phyloP scores from a whole-genome alignment of 1,140 invertebrate species.

The Nixonia krombeini region DNA sequence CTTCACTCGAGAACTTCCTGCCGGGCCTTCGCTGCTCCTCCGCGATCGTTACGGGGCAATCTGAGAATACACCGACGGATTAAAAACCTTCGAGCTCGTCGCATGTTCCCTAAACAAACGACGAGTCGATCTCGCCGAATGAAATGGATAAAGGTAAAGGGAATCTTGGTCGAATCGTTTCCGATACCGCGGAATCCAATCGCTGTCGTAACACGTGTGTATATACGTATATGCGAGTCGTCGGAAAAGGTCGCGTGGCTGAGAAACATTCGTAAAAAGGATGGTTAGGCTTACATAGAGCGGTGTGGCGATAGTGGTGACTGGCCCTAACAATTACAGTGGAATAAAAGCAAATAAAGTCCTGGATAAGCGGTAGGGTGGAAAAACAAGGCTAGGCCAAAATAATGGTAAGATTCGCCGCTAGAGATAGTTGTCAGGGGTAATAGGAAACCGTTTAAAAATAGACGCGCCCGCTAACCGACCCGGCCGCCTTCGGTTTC shows the following conservation, averaged over 20 bases:
- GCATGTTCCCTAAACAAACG: no score
- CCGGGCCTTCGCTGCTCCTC: no score
- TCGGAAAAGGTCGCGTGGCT: slow-evolving; percentile 64
- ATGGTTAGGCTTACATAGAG: slow-evolving; percentile 60
- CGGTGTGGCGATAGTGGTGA: slow-evolving; percentile 69
- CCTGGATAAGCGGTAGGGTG: slow-evolving; percentile 38
- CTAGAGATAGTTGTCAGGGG: slow-evolving; percentile 66
- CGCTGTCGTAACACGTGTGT: no score
- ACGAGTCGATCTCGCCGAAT: no score
- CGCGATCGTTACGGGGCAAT: no score
- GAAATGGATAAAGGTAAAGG: no score
- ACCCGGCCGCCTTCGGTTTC: slow-evolving; percentile 55
- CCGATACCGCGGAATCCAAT: not conserved
- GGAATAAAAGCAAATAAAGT: slow-evolving; percentile 69
- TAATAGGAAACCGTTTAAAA: slow-evolving; percentile 70
- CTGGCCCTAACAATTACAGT: slow-evolving; percentile 71
- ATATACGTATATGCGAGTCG: slow-evolving; percentile 11
- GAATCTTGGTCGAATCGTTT: slow-evolving; percentile 1
- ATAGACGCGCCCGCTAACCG: no score
- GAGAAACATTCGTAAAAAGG: slow-evolving; percentile 66
- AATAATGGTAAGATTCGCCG: slow-evolving; percentile 68
- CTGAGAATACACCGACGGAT: no score
- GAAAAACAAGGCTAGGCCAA: slow-evolving; percentile 69
- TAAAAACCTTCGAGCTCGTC: no score
- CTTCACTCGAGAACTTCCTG: no score